phyloP scores from a whole-genome alignment of 2,888 invertebrate species.

The Epinotia nisella region DNA sequence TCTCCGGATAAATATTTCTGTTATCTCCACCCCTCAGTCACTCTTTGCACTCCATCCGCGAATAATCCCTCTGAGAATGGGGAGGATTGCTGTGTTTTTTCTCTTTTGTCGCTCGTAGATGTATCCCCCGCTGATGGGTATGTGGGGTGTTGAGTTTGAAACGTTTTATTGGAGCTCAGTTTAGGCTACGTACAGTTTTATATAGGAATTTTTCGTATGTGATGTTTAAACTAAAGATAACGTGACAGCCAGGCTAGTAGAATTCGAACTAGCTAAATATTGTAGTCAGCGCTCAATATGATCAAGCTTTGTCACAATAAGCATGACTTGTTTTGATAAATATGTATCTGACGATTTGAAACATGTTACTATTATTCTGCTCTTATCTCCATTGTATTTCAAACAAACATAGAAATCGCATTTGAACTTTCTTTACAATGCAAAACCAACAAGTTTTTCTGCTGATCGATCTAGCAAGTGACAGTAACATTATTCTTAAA shows the following conservation, averaged over 20 bases:
- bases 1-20: slow-evolving; percentile 70
- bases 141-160: slow-evolving; percentile 38
- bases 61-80: slow-evolving; percentile 74
- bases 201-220: neutral
- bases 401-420: slow-evolving; percentile 38
- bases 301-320: neutral
- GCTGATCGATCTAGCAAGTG: slow-evolving; percentile 55
- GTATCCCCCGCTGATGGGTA: slow-evolving; percentile 37
- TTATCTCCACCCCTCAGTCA: slow-evolving; percentile 76
- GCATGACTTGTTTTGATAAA: slow-evolving; percentile 15
- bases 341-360: slow-evolving; percentile 13
- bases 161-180: slow-evolving; percentile 25
- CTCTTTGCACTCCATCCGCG: slow-evolving; percentile 73
- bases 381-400: slow-evolving; percentile 28
- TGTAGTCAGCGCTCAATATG: neutral
- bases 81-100: slow-evolving; percentile 55
- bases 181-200: neutral
- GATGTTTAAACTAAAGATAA: neutral
- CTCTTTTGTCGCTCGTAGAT: slow-evolving; percentile 59
- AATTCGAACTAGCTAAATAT: neutral
- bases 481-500: slow-evolving; percentile 62
- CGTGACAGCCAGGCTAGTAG: neutral
- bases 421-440: slow-evolving; percentile 43
- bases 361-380: slow-evolving; percentile 2
- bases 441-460: slow-evolving; percentile 45